Percentiles rank a stretch among this genome's conserved stretches.
phyloP scores from a whole-genome alignment of 2,113 vertebrate species.

The Seriola rivoliana region DNA sequence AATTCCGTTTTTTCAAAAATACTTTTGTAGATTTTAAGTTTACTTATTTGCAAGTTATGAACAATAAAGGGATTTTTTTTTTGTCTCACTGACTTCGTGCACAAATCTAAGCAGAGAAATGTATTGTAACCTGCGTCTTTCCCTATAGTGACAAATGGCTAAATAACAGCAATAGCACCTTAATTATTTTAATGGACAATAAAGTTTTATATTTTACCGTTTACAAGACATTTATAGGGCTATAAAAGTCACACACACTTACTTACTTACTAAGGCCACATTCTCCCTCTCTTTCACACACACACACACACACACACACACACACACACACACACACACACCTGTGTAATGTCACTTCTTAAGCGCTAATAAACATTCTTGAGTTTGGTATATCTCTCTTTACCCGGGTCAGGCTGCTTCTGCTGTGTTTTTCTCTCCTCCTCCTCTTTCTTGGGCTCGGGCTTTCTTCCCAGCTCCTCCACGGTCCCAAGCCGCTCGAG shows the following conservation, averaged over 20 bases:
- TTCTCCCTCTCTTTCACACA: constrained; percentile 39
- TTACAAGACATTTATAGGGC: constrained; percentile 83
- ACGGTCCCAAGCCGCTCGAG: constrained; percentile 73
- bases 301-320: constrained; percentile 21
- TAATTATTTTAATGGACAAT: constrained; percentile 81
- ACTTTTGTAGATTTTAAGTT: background rate
- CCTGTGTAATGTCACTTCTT: constrained; percentile 54
- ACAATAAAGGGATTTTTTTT: too few species aligned
- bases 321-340: constrained; percentile 46
- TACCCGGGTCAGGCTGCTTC: constrained; percentile 66
- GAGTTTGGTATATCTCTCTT: constrained; percentile 25
- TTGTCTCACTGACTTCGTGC: background rate
- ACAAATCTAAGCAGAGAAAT: background rate
- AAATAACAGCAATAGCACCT: constrained; percentile 72
- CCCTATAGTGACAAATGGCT: constrained; percentile 53
- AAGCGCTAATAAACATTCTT: constrained; percentile 64
- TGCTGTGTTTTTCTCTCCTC: constrained; percentile 61
- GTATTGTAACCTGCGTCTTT: constrained; percentile 27
- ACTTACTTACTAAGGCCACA: constrained; percentile 61
- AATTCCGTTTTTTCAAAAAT: background rate
- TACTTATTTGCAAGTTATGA: too few species aligned
- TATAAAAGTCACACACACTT: constrained; percentile 79
- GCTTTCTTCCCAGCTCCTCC: constrained; percentile 64
- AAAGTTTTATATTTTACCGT: constrained; percentile 78
- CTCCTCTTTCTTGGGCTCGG: constrained; percentile 69